Conservation (phyloP, 2,888 invertebrate genomes). For the Mimas tiliae region DNA sequence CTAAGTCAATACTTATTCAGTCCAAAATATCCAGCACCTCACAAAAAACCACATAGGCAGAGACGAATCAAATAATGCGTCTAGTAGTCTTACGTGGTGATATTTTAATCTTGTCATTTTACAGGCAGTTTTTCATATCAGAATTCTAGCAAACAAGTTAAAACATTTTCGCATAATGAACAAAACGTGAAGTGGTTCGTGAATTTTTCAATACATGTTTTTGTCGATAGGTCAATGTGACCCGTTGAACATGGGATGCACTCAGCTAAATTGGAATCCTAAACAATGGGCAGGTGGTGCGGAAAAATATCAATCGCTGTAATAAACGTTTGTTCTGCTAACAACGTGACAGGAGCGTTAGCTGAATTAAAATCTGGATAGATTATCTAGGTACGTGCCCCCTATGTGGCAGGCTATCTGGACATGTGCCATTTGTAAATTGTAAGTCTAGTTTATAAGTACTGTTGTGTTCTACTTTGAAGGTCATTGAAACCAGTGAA, state of each 20-base stretch:
- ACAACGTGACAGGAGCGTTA: neutral
- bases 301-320: constrained; percentile 40
- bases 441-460: too few relatives aligned
- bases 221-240: constrained; percentile 15
- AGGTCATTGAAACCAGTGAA: too few relatives aligned
- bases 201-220: constrained; percentile 24
- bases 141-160: neutral
- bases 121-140: neutral
- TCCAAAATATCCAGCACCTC: too few relatives aligned
- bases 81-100: too few relatives aligned
- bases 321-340: constrained; percentile 30
- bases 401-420: too few relatives aligned
- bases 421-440: too few relatives aligned
- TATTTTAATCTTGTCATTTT: neutral
- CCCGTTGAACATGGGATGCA: constrained; percentile 27
- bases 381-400: neutral
- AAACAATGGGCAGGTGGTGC: constrained; percentile 41
- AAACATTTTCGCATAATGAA: constrained; percentile 3
- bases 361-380: neutral
- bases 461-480: too few relatives aligned
- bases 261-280: constrained; percentile 37
- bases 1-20: too few relatives aligned
- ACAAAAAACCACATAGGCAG: too few relatives aligned
- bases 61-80: too few relatives aligned
- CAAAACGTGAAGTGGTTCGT: constrained; percentile 1